A percentile compares a stretch with the other conserved stretches of the same genome.
Evolutionary conservation across 2,113 vertebrate species (phyloP).

Genomic region (Amblyornis subalaris): DNA sequence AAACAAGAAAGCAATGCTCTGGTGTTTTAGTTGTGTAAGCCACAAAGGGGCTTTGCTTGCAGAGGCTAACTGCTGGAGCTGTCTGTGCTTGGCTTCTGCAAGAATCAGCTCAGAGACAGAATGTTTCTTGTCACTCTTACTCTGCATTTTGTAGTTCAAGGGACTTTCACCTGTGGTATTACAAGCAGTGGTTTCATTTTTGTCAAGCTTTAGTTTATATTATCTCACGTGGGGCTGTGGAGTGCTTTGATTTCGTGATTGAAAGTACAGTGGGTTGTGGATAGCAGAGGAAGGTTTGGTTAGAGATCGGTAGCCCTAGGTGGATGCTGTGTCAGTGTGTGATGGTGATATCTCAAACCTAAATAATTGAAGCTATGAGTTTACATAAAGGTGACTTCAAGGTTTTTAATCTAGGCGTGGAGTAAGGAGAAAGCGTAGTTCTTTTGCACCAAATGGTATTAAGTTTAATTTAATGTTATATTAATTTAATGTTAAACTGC

Average conservation of each 20-base stretch:
- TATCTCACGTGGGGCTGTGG: not conserved
- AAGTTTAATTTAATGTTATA: not conserved
- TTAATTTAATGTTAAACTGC: not conserved
- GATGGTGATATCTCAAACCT: not conserved
- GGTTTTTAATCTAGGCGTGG: not conserved
- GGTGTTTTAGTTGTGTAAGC: not conserved
- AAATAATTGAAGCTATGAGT: not conserved
- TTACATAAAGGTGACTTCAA: not conserved
- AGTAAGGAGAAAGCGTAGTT: not conserved
- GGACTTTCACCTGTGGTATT: not conserved
- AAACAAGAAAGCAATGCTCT: not conserved
- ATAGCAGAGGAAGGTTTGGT: not conserved
- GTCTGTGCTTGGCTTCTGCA: not conserved
- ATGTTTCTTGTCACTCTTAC: not conserved
- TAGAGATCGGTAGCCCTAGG: not conserved
- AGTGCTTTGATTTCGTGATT: not conserved
- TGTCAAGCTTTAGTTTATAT: not conserved
- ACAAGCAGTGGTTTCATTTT: not conserved
- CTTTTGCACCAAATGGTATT: not conserved
- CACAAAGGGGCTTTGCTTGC: not conserved
- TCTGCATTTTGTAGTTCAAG: not conserved
- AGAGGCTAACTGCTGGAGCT: not conserved
- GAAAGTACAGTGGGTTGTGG: not conserved
- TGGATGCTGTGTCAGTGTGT: not conserved
- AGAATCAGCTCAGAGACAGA: not conserved